phyloP scores from a whole-genome alignment of 2,888 invertebrate species.

The Drosophila stalkeri region DNA sequence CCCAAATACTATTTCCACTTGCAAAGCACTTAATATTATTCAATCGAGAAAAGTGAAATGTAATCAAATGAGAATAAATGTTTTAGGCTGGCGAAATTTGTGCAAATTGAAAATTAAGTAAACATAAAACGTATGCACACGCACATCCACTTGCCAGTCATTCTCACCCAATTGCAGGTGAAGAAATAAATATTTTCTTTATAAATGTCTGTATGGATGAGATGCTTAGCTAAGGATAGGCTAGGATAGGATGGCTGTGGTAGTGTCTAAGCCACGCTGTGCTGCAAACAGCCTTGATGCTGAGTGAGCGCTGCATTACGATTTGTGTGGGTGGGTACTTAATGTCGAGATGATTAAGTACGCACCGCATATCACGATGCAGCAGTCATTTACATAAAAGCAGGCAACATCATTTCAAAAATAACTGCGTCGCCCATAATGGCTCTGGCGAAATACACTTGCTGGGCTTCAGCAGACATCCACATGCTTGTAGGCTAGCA shows the following conservation, averaged over 20 bases:
- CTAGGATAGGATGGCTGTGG: not conserved
- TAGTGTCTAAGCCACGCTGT: conserved; percentile 8
- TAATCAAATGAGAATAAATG: conserved; percentile 4
- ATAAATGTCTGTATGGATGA: not conserved
- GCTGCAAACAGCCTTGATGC: conserved; percentile 28
- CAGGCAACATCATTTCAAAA: conserved; percentile 48
- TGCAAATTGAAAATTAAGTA: conserved; percentile 19
- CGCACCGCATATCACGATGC: conserved; percentile 60
- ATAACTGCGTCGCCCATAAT: conserved; percentile 44
- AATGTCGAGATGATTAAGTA: conserved; percentile 74
- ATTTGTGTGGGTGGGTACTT: conserved; percentile 50
- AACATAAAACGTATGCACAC: conserved; percentile 12
- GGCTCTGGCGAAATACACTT: conserved; percentile 39
- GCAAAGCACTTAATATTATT: conserved; percentile 4
- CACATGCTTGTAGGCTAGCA: conserved; percentile 10
- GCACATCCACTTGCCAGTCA: conserved; percentile 9
- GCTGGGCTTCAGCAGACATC: conserved; percentile 25
- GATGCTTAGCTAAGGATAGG: not conserved
- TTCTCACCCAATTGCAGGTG: conserved; percentile 21
- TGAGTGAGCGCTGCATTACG: conserved; percentile 47
- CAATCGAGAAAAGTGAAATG: conserved; percentile 3
- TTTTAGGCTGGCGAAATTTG: not conserved
- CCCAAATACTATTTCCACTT: not conserved
- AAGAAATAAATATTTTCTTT: conserved; percentile 9
- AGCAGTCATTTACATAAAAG: conserved; percentile 67